Evolutionary conservation across 2,797 vertebrate species (phyloP).

Genomic region (Geotrypetes seraphini): DNA sequence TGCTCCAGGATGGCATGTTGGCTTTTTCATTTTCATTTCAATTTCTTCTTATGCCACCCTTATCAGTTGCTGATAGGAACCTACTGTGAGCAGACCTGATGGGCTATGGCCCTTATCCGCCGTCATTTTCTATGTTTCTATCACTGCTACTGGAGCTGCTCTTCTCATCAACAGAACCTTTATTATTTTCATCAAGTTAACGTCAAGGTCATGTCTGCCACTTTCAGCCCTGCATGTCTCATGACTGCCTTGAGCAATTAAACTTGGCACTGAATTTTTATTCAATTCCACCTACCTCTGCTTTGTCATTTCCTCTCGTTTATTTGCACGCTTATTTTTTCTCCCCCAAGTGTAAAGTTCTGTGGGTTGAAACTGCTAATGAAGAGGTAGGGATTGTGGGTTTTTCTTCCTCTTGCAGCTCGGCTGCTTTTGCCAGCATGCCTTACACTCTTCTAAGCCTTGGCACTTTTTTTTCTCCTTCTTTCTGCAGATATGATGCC

Average conservation of each 20-base stretch:
- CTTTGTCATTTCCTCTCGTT: neutral
- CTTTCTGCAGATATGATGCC: slow-evolving; percentile 50
- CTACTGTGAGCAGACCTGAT: too few relatives aligned
- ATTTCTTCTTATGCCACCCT: too few relatives aligned
- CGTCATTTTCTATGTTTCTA: too few relatives aligned
- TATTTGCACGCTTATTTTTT: neutral
- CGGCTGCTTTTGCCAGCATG: neutral
- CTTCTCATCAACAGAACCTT: too few relatives aligned
- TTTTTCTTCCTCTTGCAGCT: neutral
- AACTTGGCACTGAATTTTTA: neutral
- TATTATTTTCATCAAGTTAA: too few relatives aligned
- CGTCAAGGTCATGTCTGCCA: too few relatives aligned
- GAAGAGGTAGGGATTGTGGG: neutral
- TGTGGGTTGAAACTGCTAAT: neutral
- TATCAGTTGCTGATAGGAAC: too few relatives aligned
- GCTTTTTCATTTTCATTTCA: too few relatives aligned
- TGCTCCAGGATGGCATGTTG: too few relatives aligned
- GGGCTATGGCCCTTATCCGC: too few relatives aligned
- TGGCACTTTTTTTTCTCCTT: neutral
- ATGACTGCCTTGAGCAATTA: neutral
- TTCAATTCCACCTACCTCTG: neutral
- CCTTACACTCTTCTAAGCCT: neutral
- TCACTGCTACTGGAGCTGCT: too few relatives aligned
- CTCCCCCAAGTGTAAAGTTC: neutral
- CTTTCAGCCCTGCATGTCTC: too few relatives aligned